A percentile compares a stretch with the other conserved stretches of the same genome.
These are phyloP conservation scores for Schrankia costaestrigalis DNA, from an alignment of 2,888 invertebrate species.

Conservation along the genomic window DNA sequence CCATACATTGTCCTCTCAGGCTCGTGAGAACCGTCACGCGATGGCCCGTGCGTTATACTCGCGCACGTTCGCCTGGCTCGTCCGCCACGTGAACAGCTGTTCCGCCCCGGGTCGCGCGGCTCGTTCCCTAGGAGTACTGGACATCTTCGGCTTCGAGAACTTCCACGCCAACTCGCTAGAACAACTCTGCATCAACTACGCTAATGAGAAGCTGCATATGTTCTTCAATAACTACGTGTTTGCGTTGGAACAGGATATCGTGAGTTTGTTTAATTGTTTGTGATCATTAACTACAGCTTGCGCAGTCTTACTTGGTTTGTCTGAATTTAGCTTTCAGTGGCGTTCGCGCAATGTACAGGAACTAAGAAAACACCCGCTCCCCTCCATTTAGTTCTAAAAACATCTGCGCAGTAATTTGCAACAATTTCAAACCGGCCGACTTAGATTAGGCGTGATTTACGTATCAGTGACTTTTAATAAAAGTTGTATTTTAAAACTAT, in stretches of 20 bases:
- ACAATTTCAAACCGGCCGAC: no score
- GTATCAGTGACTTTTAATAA: no score
- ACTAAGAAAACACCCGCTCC: no score
- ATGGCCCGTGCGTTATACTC: conserved; percentile 96
- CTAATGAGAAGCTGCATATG: conserved; percentile 96
- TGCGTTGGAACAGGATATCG: conserved; percentile 95
- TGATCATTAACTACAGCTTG: not conserved
- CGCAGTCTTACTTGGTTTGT: no score
- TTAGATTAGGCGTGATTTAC: no score
- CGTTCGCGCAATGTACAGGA: no score
- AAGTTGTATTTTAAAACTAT: no score
- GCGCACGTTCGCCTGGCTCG: conserved; percentile 94
- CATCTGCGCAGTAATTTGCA: no score
- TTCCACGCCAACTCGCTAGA: conserved; percentile 95
- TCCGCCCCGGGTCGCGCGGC: conserved; percentile 93
- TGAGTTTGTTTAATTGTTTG: conserved; percentile 72
- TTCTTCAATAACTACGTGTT: conserved; percentile 99
- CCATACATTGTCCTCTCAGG: conserved; percentile 68
- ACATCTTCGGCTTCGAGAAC: conserved; percentile 97
- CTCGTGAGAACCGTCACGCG: conserved; percentile 94
- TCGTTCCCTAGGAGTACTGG: conserved; percentile 91
- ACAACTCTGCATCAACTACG: conserved; percentile 96
- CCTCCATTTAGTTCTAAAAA: no score
- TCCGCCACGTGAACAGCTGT: conserved; percentile 94
- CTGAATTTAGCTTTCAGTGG: no score